Base-by-base conservation (phyloP, 2,113 vertebrate species). In the Puma concolor region DNA sequence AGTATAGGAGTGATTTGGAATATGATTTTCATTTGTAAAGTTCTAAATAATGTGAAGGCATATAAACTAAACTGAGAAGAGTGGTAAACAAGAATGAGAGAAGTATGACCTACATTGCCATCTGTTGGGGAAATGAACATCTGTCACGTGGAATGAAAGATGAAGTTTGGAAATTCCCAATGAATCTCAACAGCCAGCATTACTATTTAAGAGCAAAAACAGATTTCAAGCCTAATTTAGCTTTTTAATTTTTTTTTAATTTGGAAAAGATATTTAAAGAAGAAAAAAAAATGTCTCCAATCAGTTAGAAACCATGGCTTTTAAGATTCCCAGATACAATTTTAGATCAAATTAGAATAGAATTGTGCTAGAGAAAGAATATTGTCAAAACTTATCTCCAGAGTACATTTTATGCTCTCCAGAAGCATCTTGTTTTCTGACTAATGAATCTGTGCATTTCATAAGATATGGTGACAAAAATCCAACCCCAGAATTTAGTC, bases 221-320 rank as follows among this genome's bases (percentile, higher is more conserved):
- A 82, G 60, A 71, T 69, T 72, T 91, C 79, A 97, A 90, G 64
- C 67, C 21, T 76, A 91, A 92, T 69, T 98, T 87, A 72, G 31
- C 79, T 97, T 94, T 72, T 96, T 97, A 57, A 38, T 33, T 97
- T 97, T 97, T 77, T 79, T 84, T 97, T 94, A 54, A 97, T 96
- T 98, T 94, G 63, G 38, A 91, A 97, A 97, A 97, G 63, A 89
- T 96, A 82, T 96, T 97, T 96, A 91, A 95, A 95, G 41, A 93
- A 96, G 57, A 69, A 27, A 97, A 72, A 72, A 92, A 86, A 72
- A 91, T 91, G 36, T 7, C 33, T 66, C 72, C 88, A 54, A 69
- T 97, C 84, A 93, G 88, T 98, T 93, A 80, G 44, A 81, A 97
- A 97, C 84, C 44, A 93, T 96, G 94, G 9, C 96, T 98, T 92